These are phyloP conservation scores for Pomatostomus ruficeps DNA, from an alignment of 2,113 vertebrate genomes.

Conservation along the genomic window DNA sequence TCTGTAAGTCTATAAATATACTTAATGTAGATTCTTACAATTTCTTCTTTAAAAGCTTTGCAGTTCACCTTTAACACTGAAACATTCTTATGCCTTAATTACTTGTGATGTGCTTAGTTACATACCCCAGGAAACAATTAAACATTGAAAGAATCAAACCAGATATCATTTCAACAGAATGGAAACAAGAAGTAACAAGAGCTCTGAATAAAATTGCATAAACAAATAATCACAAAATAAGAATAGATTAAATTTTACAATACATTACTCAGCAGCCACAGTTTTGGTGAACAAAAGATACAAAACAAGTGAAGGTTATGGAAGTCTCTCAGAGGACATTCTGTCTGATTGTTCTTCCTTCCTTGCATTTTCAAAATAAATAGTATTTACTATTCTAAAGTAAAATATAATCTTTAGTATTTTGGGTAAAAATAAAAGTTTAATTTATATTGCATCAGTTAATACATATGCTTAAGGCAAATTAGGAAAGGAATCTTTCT, in stretches of 20 bases:
- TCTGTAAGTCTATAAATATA: background rate
- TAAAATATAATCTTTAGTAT: background rate
- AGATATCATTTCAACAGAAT: background rate
- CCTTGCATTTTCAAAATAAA: background rate
- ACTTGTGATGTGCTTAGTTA: background rate
- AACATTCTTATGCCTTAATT: background rate
- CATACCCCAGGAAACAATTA: background rate
- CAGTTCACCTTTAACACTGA: background rate
- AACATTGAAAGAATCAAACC: background rate
- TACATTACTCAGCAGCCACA: background rate
- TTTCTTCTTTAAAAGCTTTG: slow-evolving; percentile 10
- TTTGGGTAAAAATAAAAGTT: background rate
- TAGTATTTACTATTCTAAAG: background rate
- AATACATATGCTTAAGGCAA: background rate
- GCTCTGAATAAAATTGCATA: background rate
- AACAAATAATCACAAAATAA: background rate
- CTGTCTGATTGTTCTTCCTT: background rate
- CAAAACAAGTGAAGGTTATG: background rate
- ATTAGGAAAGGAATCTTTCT: background rate
- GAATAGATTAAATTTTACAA: background rate
- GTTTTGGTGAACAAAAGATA: background rate
- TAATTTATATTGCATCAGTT: background rate
- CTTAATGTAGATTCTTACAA: background rate
- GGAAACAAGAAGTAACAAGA: background rate
- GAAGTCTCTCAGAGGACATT: background rate